Evolutionary conservation across 1,140 invertebrate genomes (phyloP), one percentile per base, ranked within the genome.

Genomic region (Homalodisca vitripennis): DNA sequence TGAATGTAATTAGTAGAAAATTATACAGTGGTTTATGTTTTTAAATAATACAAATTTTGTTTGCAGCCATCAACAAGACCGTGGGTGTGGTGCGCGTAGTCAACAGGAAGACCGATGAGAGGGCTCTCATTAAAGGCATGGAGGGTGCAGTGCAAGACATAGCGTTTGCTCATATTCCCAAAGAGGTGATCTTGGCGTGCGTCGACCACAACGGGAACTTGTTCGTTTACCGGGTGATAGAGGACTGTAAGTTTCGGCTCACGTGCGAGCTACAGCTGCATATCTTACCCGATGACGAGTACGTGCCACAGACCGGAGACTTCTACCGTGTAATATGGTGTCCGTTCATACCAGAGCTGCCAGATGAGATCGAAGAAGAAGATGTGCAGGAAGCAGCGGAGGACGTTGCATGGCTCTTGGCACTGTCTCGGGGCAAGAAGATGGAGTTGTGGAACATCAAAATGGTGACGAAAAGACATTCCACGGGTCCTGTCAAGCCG

Each of bases 91-190:
- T 97, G 0, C 83, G 95, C 57, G 88, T 98, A 29, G 87, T 93
- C 1, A 91, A 91, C 72, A 81, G 85, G 69, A 87, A 89, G 68
- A 88, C 88, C 10, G 87, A 89, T 69, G 84, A 91, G 72, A 84
- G 94, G 72, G 86, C 87, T 0, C 80, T 97, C 1, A 86, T 98
- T n/a, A 94, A 93, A 79, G 92, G 92, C 48, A 91, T 94, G 82
- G 84, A 86, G 64, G 92, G 93, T 29, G 82, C 89, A 75, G 90
- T 98, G 32, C 86, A 92, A 78, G 95, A 98, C 80, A 78, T 98
- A 24, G 86, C 93, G 10, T 98, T 98, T 83, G 93, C 95, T 20
- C 89, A 93, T 77, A 87, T 89, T 27, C 83, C 85, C 27, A 82
- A 85, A 64, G 87, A 91, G 76, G 86, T 93, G 24, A 84, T 96